phyloP scores from a whole-genome alignment of 1,140 invertebrate genomes.

The Ooceraea biroi region DNA sequence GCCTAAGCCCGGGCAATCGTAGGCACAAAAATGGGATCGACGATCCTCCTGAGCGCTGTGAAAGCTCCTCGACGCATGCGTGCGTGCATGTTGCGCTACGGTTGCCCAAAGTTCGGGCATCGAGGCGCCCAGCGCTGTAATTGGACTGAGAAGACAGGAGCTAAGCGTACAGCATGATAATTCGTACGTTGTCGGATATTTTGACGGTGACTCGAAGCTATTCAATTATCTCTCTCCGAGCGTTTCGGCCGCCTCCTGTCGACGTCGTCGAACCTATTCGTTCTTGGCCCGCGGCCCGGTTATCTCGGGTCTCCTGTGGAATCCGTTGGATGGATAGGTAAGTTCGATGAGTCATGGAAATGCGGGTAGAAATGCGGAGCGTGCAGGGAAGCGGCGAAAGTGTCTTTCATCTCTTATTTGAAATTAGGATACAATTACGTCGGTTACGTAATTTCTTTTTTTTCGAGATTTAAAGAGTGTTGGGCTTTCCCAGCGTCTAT shows the following conservation, averaged over 20 bases:
- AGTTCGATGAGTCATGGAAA: conserved; percentile 8
- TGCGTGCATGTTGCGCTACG: conserved; percentile 30
- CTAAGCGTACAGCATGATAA: conserved; percentile 37
- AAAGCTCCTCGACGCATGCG: conserved; percentile 31
- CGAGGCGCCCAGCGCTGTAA: conserved; percentile 11
- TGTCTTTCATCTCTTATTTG: background rate
- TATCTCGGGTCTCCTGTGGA: background rate
- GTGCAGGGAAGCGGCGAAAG: no score
- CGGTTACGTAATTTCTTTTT: conserved; percentile 7
- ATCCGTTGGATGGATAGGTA: background rate
- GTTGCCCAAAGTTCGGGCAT: conserved; percentile 38
- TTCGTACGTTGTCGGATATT: conserved; percentile 51
- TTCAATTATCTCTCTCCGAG: conserved; percentile 41
- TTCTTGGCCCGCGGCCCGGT: conserved; percentile 5
- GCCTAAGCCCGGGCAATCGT: conserved; percentile 34
- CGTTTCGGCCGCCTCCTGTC: conserved; percentile 8
- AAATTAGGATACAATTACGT: background rate
- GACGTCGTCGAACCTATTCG: conserved; percentile 27
- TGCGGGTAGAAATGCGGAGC: no score
- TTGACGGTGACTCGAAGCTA: conserved; percentile 46
- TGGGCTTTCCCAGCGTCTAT: background rate
- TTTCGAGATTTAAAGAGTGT: background rate
- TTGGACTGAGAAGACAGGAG: conserved; percentile 36
- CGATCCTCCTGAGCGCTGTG: conserved; percentile 48
- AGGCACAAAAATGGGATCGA: conserved; percentile 58